Base-by-base conservation (phyloP, 2,888 invertebrate genomes). In the Synanthedon tipuliformis region DNA sequence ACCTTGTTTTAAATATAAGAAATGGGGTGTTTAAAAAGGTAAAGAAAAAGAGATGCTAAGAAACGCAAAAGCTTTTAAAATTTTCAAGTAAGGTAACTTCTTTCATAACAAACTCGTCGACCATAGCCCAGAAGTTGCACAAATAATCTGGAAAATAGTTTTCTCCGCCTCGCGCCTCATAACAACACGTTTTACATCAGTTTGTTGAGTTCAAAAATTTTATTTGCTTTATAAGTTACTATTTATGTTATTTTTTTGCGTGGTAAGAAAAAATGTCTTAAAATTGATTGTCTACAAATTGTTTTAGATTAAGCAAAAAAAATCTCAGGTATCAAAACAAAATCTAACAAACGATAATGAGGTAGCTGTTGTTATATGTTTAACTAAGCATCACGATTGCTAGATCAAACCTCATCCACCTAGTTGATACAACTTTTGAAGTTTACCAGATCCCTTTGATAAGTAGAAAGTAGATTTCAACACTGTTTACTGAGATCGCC, bases 61-160 rank as follows among this genome's bases (percentile, higher is more conserved):
- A 68, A 69, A 66, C 67, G 66, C 61, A 66, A 70, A 70, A 71
- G 71, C 71, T 71, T 75, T 73, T 71, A 74, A 72, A 75, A 68
- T 67, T 65, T 66, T 68, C 68, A 64, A 67, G 66, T 62, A 65
- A 60, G 60, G 64, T 69, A 75, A 73, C 71, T 75, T 73, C 63
- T 71, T 74, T 69, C 66, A 66, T 66, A 69, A 69, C 67, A 69
- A 49, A 70, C 67, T 68, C 67, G 62, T 65, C 60, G 60, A 58
- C 61, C 61, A 69, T 66, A 70, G 71, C 66, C 68, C 69, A 68
- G 67, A 69, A 73, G 71, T 73, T 71, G 71, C 65, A 71, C 66
- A 74, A 74, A 75, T 76, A 73, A 73, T 49, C 64, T 64, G 66
- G 63, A 62, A 72, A 72, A 72, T 69, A 71, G 71, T 75, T 75